Evolutionary conservation across 2,797 vertebrate genomes (phyloP).

Genomic region (Siniperca undulata): DNA sequence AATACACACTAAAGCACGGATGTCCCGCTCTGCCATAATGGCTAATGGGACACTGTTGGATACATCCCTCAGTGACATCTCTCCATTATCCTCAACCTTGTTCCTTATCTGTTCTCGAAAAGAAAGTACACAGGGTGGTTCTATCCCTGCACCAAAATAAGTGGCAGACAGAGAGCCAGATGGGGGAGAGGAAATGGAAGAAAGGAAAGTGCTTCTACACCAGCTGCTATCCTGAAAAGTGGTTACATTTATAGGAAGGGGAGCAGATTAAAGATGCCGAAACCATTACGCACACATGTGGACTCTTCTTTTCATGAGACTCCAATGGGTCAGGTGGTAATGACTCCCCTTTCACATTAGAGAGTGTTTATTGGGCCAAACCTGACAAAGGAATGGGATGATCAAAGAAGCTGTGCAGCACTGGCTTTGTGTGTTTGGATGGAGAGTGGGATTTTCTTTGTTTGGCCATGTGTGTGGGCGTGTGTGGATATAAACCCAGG

Average conservation of each 20-base stretch:
- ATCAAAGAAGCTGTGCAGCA: conserved; percentile 61
- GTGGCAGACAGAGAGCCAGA: conserved; percentile 73
- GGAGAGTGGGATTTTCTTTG: conserved; percentile 31
- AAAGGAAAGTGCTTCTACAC: conserved; percentile 73
- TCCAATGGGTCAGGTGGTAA: conserved; percentile 76
- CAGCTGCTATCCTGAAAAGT: conserved; percentile 81
- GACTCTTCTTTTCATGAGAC: conserved; percentile 63
- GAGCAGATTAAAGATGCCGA: conserved; percentile 72
- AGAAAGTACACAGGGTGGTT: conserved; percentile 64
- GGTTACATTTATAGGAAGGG: conserved; percentile 70
- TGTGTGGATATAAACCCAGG: conserved; percentile 23
- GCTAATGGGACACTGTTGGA: conserved; percentile 58
- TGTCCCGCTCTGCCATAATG: conserved; percentile 48
- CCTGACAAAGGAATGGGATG: conserved; percentile 61
- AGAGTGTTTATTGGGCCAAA: conserved; percentile 63
- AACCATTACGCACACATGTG: conserved; percentile 72
- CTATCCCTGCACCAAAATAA: conserved; percentile 65
- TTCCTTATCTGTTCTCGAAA: conserved; percentile 58
- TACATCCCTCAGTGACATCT: conserved; percentile 68
- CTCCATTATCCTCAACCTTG: conserved; percentile 70
- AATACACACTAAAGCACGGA: conserved; percentile 49
- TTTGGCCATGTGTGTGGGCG: conserved; percentile 42
- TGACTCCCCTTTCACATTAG: conserved; percentile 71
- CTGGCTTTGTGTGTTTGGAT: conserved; percentile 49
- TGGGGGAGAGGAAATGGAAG: conserved; percentile 77